Conservation (phyloP, 2,113 vertebrate species). For the Etia nguti region DNA sequence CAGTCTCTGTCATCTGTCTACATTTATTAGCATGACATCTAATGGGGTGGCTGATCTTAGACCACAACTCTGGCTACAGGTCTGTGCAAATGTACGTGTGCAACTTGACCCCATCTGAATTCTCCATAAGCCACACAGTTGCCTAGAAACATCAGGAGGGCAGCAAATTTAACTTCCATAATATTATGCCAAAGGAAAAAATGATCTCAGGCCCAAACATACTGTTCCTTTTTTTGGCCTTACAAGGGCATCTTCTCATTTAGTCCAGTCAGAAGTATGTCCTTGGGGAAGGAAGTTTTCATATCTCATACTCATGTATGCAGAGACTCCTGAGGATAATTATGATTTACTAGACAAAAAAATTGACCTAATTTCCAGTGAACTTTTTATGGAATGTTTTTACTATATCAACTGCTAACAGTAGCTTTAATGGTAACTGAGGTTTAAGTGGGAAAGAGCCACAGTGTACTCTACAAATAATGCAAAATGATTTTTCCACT, state of each 20-base stretch:
- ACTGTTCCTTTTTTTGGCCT: constrained; percentile 17
- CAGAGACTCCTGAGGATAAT: neutral
- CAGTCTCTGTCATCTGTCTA: neutral
- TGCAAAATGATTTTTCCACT: neutral
- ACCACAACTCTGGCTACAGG: neutral
- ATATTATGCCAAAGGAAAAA: constrained; percentile 37
- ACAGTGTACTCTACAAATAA: neutral
- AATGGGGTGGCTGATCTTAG: neutral
- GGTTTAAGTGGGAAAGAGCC: neutral
- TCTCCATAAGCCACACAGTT: constrained; percentile 4
- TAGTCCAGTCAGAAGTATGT: neutral
- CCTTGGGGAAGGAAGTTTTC: neutral
- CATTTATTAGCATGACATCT: constrained; percentile 21
- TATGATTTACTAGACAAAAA: neutral
- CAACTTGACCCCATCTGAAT: constrained; percentile 42
- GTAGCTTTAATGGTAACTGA: neutral
- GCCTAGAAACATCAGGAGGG: constrained; percentile 16
- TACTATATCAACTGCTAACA: neutral
- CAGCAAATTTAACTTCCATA: constrained; percentile 1
- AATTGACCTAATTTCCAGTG: neutral
- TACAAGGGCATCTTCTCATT: constrained; percentile 43
- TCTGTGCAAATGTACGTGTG: constrained; percentile 15
- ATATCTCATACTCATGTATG: neutral
- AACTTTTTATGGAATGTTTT: neutral
- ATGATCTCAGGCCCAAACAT: constrained; percentile 19